Evolutionary conservation across 2,113 vertebrate genomes (phyloP).

Genomic region (Eonycteris spelaea): DNA sequence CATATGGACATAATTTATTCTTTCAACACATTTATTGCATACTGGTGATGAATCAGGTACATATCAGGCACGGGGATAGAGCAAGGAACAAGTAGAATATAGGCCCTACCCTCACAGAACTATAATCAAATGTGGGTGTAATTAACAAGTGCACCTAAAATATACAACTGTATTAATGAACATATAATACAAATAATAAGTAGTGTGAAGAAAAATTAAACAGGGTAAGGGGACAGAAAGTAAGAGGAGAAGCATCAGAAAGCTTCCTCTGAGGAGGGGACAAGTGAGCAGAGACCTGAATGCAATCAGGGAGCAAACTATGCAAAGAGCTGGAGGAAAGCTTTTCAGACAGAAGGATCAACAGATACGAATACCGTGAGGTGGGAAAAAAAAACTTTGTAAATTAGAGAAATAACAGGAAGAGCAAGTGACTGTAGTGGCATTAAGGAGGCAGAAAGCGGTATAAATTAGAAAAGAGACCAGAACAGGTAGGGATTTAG

Average conservation of each 20-base stretch:
- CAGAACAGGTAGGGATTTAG: not conserved
- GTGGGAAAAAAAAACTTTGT: not conserved
- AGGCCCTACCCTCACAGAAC: not conserved
- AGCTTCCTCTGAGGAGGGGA: not conserved
- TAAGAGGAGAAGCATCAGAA: not conserved
- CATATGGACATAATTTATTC: not conserved
- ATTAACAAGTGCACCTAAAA: not conserved
- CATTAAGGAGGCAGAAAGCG: not conserved
- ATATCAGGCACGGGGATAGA: not conserved
- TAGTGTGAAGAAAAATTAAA: not conserved
- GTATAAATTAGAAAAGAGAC: not conserved
- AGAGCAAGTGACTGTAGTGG: not conserved
- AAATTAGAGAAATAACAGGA: not conserved
- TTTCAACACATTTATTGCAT: not conserved
- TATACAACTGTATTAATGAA: not conserved
- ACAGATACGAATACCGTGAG: not conserved
- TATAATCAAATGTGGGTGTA: not conserved
- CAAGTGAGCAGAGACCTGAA: not conserved
- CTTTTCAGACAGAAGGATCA: not conserved
- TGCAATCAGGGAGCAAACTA: not conserved
- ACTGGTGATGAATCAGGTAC: not conserved
- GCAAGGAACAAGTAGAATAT: not conserved
- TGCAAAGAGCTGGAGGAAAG: not conserved
- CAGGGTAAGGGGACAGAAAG: not conserved
- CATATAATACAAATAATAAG: not conserved